phyloP scores from a whole-genome alignment of 2,888 invertebrate species.

The Eristalis arbustorum region DNA sequence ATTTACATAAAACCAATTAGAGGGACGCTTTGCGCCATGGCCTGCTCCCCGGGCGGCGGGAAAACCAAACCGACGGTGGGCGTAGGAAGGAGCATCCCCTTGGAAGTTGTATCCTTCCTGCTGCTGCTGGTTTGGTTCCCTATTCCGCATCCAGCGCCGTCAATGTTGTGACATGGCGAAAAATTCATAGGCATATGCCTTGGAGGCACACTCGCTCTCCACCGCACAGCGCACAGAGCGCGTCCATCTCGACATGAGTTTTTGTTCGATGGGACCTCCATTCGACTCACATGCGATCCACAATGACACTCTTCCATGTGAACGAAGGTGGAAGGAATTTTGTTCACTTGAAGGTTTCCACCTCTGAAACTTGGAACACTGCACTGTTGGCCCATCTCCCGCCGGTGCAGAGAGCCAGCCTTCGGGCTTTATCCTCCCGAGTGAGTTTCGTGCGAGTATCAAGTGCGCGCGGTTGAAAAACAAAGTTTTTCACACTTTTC shows the following conservation, averaged over 20 bases:
- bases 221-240: constrained; percentile 5
- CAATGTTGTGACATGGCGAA: constrained; percentile 60
- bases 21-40: constrained; percentile 58
- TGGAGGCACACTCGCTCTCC: neutral
- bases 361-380: neutral
- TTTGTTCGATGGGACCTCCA: constrained; percentile 29
- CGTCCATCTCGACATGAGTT: neutral
- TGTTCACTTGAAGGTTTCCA: constrained; percentile 54
- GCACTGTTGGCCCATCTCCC: neutral
- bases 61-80: constrained; percentile 6
- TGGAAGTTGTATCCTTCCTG: constrained; percentile 3
- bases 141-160: constrained; percentile 32
- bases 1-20: constrained; percentile 71
- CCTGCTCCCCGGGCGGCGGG: neutral
- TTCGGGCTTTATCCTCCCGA: constrained; percentile 7
- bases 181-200: constrained; percentile 52
- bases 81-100: neutral
- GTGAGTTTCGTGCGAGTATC: constrained; percentile 16
- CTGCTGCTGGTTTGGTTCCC: neutral
- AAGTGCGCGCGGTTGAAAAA: constrained; percentile 41
- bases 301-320: constrained; percentile 51
- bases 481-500: constrained; percentile 50
- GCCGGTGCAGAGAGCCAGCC: neutral
- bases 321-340: constrained; percentile 46
- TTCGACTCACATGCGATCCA: neutral